phyloP scores from a whole-genome alignment of 2,888 invertebrate genomes.

The Drosophila merina region DNA sequence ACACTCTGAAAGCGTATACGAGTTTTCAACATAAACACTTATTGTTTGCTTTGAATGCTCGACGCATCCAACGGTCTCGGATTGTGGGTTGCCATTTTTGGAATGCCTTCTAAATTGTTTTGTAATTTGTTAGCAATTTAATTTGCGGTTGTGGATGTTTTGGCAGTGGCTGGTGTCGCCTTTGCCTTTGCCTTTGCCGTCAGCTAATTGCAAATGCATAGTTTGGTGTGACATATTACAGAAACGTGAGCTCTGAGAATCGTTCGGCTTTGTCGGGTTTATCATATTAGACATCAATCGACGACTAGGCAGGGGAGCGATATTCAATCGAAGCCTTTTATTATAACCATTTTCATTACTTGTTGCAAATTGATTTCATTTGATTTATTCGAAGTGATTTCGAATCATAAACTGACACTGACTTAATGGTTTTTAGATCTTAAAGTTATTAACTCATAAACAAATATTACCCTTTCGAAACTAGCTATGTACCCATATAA shows the following conservation, averaged over 20 bases:
- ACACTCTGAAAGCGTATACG: conserved; percentile 19
- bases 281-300: conserved; percentile 58
- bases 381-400: no score
- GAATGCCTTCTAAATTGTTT: conserved; percentile 75
- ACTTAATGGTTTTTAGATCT: no score
- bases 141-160: conserved; percentile 57
- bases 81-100: conserved; percentile 64
- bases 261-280: conserved; percentile 19
- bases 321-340: conserved; percentile 56
- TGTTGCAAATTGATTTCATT: conserved; percentile 58
- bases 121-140: conserved; percentile 78
- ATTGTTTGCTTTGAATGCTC: conserved; percentile 53
- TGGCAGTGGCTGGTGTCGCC: conserved; percentile 40
- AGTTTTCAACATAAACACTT: conserved; percentile 1
- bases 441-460: no score
- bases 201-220: conserved; percentile 69
- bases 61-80: conserved; percentile 56
- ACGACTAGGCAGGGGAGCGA: not conserved
- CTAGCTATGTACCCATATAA: no score
- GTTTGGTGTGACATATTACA: conserved; percentile 74
- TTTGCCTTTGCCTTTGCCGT: conserved; percentile 13
- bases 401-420: no score
- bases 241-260: conserved; percentile 70
- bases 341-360: conserved; percentile 62
- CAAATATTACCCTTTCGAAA: no score